Percentiles rank a stretch among this genome's conserved stretches.
These are phyloP conservation scores for Acropora yongei DNA, from an alignment of 64 coral and sea anemone species.

Conservation along the genomic window DNA sequence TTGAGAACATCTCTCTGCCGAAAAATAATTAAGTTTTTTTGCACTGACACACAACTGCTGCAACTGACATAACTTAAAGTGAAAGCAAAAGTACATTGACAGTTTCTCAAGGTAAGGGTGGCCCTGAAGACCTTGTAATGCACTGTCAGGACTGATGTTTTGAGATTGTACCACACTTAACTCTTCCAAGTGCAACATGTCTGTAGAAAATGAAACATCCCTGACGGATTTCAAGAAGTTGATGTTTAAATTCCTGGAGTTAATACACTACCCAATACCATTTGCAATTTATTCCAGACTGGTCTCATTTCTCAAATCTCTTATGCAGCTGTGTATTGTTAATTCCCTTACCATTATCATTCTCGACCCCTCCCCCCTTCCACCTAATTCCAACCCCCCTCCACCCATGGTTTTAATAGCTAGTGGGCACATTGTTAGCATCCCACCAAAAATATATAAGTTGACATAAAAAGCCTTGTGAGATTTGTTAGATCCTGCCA, in stretches of 20 bases:
- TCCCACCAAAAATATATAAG: neutral
- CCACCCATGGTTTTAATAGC: too few species aligned
- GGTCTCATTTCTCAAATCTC: conserved; percentile 7
- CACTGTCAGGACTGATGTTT: conserved; percentile 35
- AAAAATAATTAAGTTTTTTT: conserved; percentile 20
- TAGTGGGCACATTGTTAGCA: neutral
- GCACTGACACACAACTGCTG: conserved; percentile 36
- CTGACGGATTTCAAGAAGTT: conserved; percentile 34
- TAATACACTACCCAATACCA: conserved; percentile 9
- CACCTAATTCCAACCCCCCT: too few species aligned
- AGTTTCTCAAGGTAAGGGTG: conserved; percentile 22
- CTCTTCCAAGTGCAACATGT: conserved; percentile 35
- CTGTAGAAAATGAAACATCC: conserved; percentile 24
- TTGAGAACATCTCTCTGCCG: neutral
- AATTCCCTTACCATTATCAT: neutral
- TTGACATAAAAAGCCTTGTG: neutral
- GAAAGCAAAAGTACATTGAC: conserved; percentile 26
- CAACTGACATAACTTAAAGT: conserved; percentile 30
- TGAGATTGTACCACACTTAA: conserved; percentile 26
- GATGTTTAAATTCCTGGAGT: conserved; percentile 23
- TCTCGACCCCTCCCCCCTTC: too few species aligned
- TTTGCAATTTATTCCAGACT: conserved; percentile 37
- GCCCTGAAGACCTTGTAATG: neutral
- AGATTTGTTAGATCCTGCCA: conserved; percentile 47
- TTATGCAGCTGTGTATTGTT: conserved; percentile 12